Evolutionary conservation across 2,888 invertebrate genomes (phyloP), one percentile per base, ranked within the genome.

Genomic region (Agriopis marginaria): DNA sequence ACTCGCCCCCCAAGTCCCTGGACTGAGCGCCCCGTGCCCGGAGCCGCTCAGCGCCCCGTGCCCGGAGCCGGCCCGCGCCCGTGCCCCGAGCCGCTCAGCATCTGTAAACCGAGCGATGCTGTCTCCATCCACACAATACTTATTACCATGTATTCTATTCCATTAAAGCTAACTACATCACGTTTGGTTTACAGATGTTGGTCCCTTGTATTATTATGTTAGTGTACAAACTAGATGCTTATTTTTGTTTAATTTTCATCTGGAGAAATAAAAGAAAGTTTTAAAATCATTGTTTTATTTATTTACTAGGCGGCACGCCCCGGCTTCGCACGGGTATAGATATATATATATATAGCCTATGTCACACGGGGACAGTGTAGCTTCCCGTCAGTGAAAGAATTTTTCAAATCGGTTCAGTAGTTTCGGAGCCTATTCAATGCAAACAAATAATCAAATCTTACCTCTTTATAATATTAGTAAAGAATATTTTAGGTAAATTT

Each of bases 1-100:
- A 88, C 87, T 91, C 89, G 53, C 95, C 95, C 23, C 97, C 97
- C 79, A 92, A 94, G 83, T 91, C 94, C 72, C 76, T 95, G 77
- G 95, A 96, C 79, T 96, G 93, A 90, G 73, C 17, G 6, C 8
- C 39, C 42, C 6, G 11, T 9, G 11, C 12, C 17, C 23, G 8
- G 7, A 6, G 32, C 2, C 45, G 7, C 56, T n/a, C 32, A 17
- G 49, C 54, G 63, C 8, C 39, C 42, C 6, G 11, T 9, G 11
- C 12, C 17, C 23, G 8, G 7, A 6, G 32, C 2, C 45, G 7
- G 53, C 11, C 32, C 17, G 49, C 54, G 63, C 39, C 42, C 6
- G 11, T 9, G 11, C 12, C 17, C 23, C 6, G 7, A 6, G 32
- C 2, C 45, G 7, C 56, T n/a, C 32, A 17, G 49, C 54, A 64